Percentiles rank a stretch among this genome's conserved stretches.
Conservation (phyloP, 2,888 invertebrate species). For the Desoria tigrina region DNA sequence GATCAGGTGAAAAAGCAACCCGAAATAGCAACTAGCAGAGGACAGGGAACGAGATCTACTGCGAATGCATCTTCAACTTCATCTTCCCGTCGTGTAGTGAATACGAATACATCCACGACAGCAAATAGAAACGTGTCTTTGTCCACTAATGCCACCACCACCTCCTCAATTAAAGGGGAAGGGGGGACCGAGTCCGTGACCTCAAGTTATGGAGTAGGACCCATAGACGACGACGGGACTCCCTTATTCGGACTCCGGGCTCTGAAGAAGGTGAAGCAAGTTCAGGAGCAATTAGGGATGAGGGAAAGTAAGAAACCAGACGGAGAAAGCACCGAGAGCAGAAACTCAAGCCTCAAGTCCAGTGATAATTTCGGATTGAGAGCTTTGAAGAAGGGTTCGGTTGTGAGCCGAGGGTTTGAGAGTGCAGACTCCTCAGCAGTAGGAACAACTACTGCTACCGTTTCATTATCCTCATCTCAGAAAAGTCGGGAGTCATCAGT, state of each 20-base stretch:
- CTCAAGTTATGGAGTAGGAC: slow-evolving; percentile 80
- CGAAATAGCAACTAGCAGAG: slow-evolving; percentile 1
- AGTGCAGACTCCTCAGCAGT: neutral
- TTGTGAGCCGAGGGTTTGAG: slow-evolving; percentile 13
- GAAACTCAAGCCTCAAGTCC: slow-evolving; percentile 31
- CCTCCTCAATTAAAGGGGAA: neutral
- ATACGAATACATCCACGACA: neutral
- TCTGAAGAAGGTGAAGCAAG: slow-evolving; percentile 57
- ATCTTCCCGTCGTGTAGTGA: neutral
- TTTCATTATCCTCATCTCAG: neutral
- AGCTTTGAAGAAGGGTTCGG: slow-evolving; percentile 41
- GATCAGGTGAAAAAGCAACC: neutral
- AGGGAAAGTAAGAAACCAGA: slow-evolving; percentile 12
- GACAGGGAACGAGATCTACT: slow-evolving; percentile 1
- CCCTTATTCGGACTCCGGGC: slow-evolving; percentile 79
- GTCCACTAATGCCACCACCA: neutral
- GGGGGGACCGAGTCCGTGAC: slow-evolving; percentile 61
- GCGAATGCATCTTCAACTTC: slow-evolving; percentile 4
- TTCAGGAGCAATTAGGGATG: slow-evolving; percentile 40
- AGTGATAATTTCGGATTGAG: slow-evolving; percentile 50
- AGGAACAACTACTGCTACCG: neutral
- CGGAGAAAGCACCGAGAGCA: neutral
- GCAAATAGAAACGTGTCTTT: neutral
- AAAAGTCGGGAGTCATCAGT: slow-evolving; percentile 18
- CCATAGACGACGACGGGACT: slow-evolving; percentile 75